Evolutionary conservation across 1,140 invertebrate species (phyloP).

Genomic region (Lutraria rhynchaena): DNA sequence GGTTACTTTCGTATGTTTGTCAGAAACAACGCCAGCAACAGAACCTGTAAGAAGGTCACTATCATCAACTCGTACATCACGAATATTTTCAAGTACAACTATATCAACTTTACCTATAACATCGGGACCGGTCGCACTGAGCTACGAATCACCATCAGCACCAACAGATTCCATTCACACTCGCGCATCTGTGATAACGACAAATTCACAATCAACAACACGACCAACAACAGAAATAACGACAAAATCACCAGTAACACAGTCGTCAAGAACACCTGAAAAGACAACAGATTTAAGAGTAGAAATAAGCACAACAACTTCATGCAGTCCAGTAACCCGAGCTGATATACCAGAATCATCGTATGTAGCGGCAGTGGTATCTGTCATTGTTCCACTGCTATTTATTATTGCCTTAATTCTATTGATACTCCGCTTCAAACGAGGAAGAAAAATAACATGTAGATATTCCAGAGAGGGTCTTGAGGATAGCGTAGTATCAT

Average conservation of each 20-base stretch:
- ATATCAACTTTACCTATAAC: too few species aligned
- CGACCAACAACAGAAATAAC: background rate
- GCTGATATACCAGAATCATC: constrained; percentile 35
- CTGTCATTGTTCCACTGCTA: constrained; percentile 21
- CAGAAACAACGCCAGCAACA: too few species aligned
- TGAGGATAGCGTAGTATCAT: constrained; percentile 37
- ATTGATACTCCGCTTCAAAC: background rate
- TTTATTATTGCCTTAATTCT: constrained; percentile 21
- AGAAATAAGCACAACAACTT: too few species aligned
- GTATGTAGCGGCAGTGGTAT: constrained; percentile 21
- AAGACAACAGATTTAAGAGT: background rate
- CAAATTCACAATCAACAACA: background rate
- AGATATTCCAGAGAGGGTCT: constrained; percentile 27
- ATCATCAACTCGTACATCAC: too few species aligned
- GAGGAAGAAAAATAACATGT: constrained; percentile 1
- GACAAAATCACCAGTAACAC: background rate
- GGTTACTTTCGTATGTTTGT: too few species aligned
- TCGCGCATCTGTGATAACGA: background rate
- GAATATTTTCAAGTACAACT: too few species aligned
- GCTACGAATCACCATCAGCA: too few species aligned
- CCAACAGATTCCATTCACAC: too few species aligned
- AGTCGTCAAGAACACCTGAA: background rate
- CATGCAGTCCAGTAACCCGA: background rate
- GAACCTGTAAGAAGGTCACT: too few species aligned
- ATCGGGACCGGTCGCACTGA: too few species aligned